phyloP scores from a whole-genome alignment of 35 echinoderm and acorn worm species.

The Strongylocentrotus purpuratus region DNA sequence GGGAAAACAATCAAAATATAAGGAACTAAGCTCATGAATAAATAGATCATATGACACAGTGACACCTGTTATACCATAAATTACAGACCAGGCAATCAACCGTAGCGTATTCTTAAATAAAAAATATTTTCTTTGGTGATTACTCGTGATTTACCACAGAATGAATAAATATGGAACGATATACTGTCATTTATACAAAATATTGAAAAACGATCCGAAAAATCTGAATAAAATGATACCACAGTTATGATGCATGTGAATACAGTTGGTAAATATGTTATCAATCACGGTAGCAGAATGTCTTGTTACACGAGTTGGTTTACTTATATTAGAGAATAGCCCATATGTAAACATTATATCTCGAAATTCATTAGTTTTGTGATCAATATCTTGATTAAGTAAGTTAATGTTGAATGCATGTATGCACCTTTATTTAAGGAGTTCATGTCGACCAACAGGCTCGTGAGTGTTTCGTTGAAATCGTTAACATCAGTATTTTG shows the following conservation, averaged over 20 bases:
- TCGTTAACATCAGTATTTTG: neutral
- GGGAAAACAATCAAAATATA: neutral
- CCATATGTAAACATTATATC: neutral
- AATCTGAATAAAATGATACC: neutral
- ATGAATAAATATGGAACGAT: neutral
- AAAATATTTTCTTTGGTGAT: neutral
- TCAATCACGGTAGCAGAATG: neutral
- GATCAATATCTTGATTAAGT: neutral
- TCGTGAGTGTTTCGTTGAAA: neutral
- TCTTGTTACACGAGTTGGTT: neutral
- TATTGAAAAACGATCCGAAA: neutral
- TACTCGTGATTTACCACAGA: neutral
- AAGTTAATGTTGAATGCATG: neutral
- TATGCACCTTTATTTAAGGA: neutral
- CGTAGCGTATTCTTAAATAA: neutral
- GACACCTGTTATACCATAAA: neutral
- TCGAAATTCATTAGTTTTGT: neutral
- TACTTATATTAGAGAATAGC: neutral
- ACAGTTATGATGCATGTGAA: neutral
- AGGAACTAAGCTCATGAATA: neutral
- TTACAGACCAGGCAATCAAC: neutral
- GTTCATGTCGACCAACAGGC: neutral
- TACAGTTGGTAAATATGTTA: slow-evolving; percentile 14
- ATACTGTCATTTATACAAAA: neutral
- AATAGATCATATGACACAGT: neutral